Evolutionary conservation across 2,113 vertebrate species (phyloP).

Genomic region (Burhinus bistriatus): DNA sequence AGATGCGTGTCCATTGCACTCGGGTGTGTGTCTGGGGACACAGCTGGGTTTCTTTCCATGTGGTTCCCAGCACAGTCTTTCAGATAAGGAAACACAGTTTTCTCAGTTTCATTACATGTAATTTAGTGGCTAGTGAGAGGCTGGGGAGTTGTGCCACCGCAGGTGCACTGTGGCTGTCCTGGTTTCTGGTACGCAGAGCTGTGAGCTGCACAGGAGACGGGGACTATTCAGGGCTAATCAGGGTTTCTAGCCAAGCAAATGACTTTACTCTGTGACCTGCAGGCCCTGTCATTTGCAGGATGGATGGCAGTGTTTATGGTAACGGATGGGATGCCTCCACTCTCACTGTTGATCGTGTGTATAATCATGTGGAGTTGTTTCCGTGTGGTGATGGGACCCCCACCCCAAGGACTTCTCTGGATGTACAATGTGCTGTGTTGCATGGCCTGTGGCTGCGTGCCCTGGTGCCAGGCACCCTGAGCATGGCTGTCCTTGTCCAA

Average conservation of each 20-base stretch:
- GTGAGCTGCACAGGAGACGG: not conserved
- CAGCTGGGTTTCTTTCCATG: not conserved
- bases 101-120: accelerated
- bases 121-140: not conserved
- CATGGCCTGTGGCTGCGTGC: accelerated
- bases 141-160: not conserved
- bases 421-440: accelerated
- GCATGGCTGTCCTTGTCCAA: not conserved
- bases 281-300: not conserved
- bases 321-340: accelerated
- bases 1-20: accelerated
- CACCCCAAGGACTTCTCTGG: not conserved
- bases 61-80: not conserved
- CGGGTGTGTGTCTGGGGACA: not conserved
- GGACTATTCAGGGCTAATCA: not conserved
- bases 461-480: not conserved
- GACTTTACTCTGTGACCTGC: not conserved
- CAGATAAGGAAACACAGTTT: not conserved
- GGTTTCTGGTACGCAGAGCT: not conserved
- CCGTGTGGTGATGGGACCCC: too few species aligned
- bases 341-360: accelerated
- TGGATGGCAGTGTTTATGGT: not conserved
- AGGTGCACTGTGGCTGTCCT: not conserved
- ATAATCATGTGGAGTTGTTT: not conserved
- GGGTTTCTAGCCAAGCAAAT: not conserved